Percentiles rank a stretch among this genome's conserved stretches.
phyloP scores from a whole-genome alignment of 2,888 invertebrate species.

The Aradus depressus region DNA sequence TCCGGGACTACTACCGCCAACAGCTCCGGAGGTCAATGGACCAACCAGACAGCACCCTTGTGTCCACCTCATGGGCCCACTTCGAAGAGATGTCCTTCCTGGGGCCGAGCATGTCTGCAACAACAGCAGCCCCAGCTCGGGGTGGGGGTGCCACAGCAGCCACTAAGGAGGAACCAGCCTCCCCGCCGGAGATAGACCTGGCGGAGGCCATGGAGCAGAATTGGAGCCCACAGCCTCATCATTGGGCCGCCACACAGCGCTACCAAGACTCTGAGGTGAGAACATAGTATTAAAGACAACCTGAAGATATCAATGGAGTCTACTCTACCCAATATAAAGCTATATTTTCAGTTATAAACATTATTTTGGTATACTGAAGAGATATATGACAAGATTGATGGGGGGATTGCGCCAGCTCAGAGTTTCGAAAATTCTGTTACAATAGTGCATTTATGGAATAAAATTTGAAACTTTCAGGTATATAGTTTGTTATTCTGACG shows the following conservation, averaged over 20 bases:
- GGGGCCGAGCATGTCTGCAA: conserved; percentile 1
- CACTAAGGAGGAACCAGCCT: background rate
- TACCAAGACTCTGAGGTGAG: conserved; percentile 5
- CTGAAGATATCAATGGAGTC: no score
- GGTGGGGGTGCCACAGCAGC: background rate
- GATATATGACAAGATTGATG: no score
- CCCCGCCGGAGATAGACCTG: background rate
- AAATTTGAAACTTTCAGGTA: no score
- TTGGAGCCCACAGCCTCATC: conserved; percentile 13
- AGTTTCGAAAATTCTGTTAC: no score
- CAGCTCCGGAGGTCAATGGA: conserved; percentile 19
- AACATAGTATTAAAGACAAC: no score
- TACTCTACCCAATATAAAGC: no score
- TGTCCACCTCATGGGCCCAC: conserved; percentile 20
- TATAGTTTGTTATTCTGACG: no score
- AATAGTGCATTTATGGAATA: no score
- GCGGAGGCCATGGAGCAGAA: conserved; percentile 17
- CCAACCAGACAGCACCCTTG: conserved; percentile 8
- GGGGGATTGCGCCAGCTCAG: no score
- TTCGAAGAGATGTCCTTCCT: conserved; percentile 24
- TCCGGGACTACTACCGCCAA: conserved; percentile 23
- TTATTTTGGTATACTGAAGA: no score
- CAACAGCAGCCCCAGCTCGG: background rate
- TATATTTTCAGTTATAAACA: no score
- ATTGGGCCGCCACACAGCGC: background rate